phyloP scores from a whole-genome alignment of 2,888 invertebrate species.

The Macaria notata region DNA sequence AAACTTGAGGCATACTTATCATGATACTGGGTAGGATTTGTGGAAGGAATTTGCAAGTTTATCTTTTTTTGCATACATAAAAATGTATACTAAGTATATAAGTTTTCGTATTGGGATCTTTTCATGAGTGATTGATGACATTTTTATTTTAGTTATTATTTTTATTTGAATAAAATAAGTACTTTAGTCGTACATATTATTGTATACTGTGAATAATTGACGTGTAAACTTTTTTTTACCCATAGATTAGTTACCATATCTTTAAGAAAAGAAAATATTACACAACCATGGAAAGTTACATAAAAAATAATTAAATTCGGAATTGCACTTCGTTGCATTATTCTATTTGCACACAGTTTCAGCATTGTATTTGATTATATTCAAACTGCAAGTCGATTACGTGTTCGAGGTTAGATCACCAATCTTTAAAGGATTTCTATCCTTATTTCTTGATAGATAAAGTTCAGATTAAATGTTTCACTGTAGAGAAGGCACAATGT shows the following conservation, averaged over 20 bases:
- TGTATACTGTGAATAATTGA: too few relatives aligned
- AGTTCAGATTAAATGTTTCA: constrained; percentile 4
- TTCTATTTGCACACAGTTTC: constrained; percentile 67
- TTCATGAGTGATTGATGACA: too few relatives aligned
- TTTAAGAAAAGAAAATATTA: too few relatives aligned
- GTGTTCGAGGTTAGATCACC: constrained; percentile 42
- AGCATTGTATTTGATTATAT: constrained; percentile 55
- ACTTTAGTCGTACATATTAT: too few relatives aligned
- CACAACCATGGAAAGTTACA: too few relatives aligned
- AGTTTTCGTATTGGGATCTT: too few relatives aligned
- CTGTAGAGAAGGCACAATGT: constrained; percentile 28
- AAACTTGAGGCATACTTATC: constrained; percentile 15
- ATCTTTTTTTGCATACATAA: constrained; percentile 10
- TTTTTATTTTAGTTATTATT: too few relatives aligned
- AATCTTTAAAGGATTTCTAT: constrained; percentile 38
- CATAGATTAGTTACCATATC: constrained; percentile 10
- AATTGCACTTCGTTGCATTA: constrained; percentile 42
- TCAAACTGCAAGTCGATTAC: constrained; percentile 67
- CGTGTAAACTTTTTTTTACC: too few relatives aligned
- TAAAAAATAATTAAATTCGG: constrained; percentile 2
- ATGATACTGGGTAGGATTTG: constrained; percentile 10
- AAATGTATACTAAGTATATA: too few relatives aligned
- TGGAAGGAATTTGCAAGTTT: constrained; percentile 15
- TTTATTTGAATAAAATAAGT: too few relatives aligned
- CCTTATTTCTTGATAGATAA: constrained; percentile 32